phyloP scores from a whole-genome alignment of 2,113 vertebrate genomes.

The Vulpes ferrilata region DNA sequence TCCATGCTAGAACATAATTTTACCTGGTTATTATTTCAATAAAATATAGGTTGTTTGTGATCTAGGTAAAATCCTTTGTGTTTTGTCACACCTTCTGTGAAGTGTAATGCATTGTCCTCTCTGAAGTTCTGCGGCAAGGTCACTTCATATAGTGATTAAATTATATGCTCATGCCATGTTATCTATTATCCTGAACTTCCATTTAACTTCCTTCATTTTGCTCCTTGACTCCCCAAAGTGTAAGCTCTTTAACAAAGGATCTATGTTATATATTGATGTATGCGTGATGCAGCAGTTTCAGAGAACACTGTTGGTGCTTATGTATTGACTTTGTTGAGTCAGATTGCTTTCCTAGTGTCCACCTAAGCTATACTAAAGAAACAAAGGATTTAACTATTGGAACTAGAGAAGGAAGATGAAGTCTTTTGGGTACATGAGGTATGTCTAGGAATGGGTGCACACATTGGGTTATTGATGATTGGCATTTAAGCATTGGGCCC shows the following conservation, averaged over 20 bases:
- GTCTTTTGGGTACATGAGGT: neutral
- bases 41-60: neutral
- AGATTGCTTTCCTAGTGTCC: neutral
- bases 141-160: neutral
- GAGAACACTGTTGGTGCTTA: neutral
- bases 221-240: neutral
- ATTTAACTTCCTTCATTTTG: neutral
- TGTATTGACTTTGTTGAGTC: neutral
- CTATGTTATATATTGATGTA: neutral
- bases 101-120: neutral
- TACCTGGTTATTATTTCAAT: neutral
- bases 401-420: neutral
- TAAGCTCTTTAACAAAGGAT: neutral
- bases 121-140: neutral
- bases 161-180: neutral
- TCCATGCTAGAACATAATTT: neutral
- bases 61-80: neutral
- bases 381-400: neutral
- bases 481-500: neutral
- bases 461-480: neutral
- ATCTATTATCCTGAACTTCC: neutral
- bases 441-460: neutral
- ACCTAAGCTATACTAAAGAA: neutral
- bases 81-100: neutral
- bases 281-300: neutral